phyloP scores from a whole-genome alignment of 2,113 vertebrate species.

The Ceyx margarethae region DNA sequence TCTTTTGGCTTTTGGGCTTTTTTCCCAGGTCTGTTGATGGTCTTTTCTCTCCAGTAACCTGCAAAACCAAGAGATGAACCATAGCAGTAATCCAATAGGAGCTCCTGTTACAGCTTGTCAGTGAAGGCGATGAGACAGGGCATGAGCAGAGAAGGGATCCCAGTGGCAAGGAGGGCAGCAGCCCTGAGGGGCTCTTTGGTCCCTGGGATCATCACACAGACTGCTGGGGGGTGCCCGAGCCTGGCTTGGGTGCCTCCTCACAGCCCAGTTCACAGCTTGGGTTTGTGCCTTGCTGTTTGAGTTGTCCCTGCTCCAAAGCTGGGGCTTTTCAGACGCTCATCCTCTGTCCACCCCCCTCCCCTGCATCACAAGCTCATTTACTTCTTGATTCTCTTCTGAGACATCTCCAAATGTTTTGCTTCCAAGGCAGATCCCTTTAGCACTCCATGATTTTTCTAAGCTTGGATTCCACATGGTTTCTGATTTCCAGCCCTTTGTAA shows the following conservation, averaged over 20 bases:
- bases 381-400: background rate
- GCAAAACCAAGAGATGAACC: conserved; percentile 22
- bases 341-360: background rate
- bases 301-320: background rate
- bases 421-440: background rate
- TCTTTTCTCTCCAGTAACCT: conserved; percentile 93
- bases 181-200: background rate
- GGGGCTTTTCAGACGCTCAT: background rate
- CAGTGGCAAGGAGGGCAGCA: background rate
- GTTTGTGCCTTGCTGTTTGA: background rate
- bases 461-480: background rate
- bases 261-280: background rate
- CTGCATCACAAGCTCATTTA: background rate
- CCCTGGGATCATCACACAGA: background rate
- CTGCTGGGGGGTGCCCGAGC: background rate
- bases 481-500: background rate
- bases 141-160: background rate
- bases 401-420: background rate
- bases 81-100: background rate
- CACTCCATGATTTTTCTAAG: background rate
- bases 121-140: background rate
- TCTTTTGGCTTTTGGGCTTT: conserved; percentile 97
- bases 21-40: conserved; percentile 92
- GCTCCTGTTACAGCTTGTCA: background rate
- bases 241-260: background rate